Evolutionary conservation across 2,113 vertebrate species (phyloP).

Genomic region (Dolichotis patagonum): DNA sequence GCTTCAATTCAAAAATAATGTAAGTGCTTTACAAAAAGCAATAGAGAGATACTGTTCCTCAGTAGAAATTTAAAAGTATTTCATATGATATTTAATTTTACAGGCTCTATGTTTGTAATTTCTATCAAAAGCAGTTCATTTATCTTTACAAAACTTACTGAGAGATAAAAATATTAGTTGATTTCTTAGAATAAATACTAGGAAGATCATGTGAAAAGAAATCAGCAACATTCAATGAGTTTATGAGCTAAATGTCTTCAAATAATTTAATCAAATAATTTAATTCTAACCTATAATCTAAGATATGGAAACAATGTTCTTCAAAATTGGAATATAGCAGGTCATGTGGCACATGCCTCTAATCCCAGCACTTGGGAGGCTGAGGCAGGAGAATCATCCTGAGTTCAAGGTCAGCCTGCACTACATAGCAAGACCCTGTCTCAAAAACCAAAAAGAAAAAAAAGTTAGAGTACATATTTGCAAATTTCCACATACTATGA

Average conservation of each 20-base stretch:
- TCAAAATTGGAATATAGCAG: not conserved
- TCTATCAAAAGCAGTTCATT: constrained; percentile 36
- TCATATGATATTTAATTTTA: constrained; percentile 41
- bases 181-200: constrained; percentile 38
- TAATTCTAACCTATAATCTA: not conserved
- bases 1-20: constrained; percentile 35
- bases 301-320: not conserved
- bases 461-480: not conserved
- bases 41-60: not conserved
- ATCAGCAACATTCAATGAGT: not conserved
- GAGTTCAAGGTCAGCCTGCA: not conserved
- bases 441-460: not conserved
- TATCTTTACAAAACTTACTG: constrained; percentile 12
- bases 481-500: not conserved
- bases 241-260: constrained; percentile 38
- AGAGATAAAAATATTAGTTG: constrained; percentile 49
- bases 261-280: constrained; percentile 29
- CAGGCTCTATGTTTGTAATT: not conserved
- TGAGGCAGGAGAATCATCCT: not conserved
- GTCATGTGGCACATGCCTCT: too few relatives aligned
- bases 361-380: not conserved
- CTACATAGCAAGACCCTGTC: not conserved
- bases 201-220: not conserved
- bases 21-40: constrained; percentile 30
- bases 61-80: constrained; percentile 39